Base-by-base conservation (phyloP, 2,888 invertebrate species). In the Lasioglossum vierecki region DNA sequence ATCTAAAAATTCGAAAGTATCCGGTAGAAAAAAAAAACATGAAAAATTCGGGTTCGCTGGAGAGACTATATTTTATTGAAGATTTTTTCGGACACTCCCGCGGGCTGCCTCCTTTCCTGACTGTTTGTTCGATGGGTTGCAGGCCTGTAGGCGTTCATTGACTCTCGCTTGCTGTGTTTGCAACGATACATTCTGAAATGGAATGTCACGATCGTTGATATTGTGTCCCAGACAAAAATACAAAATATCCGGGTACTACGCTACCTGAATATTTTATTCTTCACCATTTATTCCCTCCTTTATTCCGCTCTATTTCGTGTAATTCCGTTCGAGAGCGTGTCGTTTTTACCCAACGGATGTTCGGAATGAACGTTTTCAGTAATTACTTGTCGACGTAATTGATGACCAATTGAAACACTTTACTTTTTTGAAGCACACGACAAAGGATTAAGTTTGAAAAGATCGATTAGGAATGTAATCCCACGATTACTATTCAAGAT, bases 111-210 rank as follows among this genome's bases (percentile, higher is more conserved):
- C 80, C 77, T 80, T 84, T 53, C 39, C 57, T 53, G 63, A 79
- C 53, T 39, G 63, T 41, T 66, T 70, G 86, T 76, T 75, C 26
- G 74, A 46, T 76, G 76, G 87, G 88, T 89, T 90, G 89, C 89
- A 80, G 83, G 57, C 77, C 57, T 49, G 39, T 63, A 88, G 88
- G 90, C 87, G 89, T 80, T 70, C 74, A 57, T 68, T 73, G 53
- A 66, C 49, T 68, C 46, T 44, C 77, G 4, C 26, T 46, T 26
- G 26, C 26, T 15, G 39, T 49, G n/a, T 30, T 46, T 41, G 72
- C 39, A 66, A 30, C 39, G 66, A 8, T 68, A 46, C 78, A 68
- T 30, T 73, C 9, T 30, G 13, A 60, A 73, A 46, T 35, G 26
- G 46, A 76, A 72, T 53, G 39, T n/a, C 15, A 26, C 8, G 26